Base-by-base conservation (phyloP, 2,888 invertebrate genomes). In the Lithophane leautieri region DNA sequence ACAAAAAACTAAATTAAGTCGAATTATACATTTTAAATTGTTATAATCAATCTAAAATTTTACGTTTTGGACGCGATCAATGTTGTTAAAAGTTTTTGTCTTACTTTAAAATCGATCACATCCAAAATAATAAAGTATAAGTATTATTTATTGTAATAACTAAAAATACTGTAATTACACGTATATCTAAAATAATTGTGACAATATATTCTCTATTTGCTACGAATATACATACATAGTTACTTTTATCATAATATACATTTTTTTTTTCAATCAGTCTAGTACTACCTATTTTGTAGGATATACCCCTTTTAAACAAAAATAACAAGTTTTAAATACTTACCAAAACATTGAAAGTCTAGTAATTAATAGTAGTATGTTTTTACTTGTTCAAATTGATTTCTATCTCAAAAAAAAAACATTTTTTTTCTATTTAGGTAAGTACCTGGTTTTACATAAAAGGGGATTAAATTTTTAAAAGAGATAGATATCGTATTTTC, bases 41-140 rank as follows among this genome's bases (percentile, higher is more conserved):
- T 76, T 78, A 50, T 40, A 76, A 76, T 80, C 88, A 85, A 87
- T 86, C 77, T 86, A 88, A 85, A 88, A 84, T 82, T 83, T 83
- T 73, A 83, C 42, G 72, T 84, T 95, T 91, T 93, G 95, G 95
- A 92, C 93, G 95, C 95, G 95, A 96, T 95, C 95, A 95, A 95
- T 93, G 81, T 86, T 73, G 50, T 28, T 61, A 63, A 77, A 77
- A 73, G 73, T 56, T 78, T 61, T 58, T 72, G 70, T 69, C 66
- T 84, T 74, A 83, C 84, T 92, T 90, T 83, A 87, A 78, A 89
- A 92, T 96, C 95, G 95, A 96, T 96, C 95, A 93, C 95, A 95
- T 92, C 95, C 96, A 95, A 95, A 95, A 94, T 91, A 86, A 85
- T 50, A 73, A 85, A 77, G 78, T 82, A 76, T 78, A 83, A 82